Conservation (phyloP, 2,888 invertebrate species). For the Drosophila borborema region DNA sequence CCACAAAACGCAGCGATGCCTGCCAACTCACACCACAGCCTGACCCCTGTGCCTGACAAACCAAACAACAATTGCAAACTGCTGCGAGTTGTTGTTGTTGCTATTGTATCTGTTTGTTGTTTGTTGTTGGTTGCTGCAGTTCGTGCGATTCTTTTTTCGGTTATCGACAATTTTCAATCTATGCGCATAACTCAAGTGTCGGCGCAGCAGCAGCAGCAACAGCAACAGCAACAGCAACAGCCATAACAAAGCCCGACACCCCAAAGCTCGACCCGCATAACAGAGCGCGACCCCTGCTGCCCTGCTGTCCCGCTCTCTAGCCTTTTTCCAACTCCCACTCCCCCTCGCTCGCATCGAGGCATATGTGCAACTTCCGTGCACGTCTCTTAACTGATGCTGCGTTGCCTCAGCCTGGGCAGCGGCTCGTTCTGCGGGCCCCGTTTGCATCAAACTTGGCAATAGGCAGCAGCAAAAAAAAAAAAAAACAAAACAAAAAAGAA, state of each 20-base stretch:
- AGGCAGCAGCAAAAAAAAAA: slow-evolving; percentile 47
- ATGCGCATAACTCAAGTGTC: slow-evolving; percentile 77
- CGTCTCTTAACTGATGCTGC: slow-evolving; percentile 80
- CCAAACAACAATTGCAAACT: slow-evolving; percentile 60
- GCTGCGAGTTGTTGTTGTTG: slow-evolving; percentile 39
- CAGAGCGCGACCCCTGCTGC: slow-evolving; percentile 36
- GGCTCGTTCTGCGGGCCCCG: slow-evolving; percentile 55
- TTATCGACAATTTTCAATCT: slow-evolving; percentile 82
- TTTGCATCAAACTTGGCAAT: slow-evolving; percentile 79
- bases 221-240: slow-evolving; percentile 43
- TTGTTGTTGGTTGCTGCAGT: slow-evolving; percentile 57
- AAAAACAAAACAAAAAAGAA: background rate
- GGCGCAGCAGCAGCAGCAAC: slow-evolving; percentile 61
- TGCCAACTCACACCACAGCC: slow-evolving; percentile 7
- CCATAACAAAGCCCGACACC: slow-evolving; percentile 48
- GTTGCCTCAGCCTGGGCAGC: slow-evolving; percentile 31
- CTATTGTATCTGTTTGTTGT: slow-evolving; percentile 25
- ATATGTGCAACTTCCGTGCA: slow-evolving; percentile 80
- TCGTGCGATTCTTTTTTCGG: slow-evolving; percentile 77
- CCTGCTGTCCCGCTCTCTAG: background rate
- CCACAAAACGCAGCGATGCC: slow-evolving; percentile 42
- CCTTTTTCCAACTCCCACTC: background rate
- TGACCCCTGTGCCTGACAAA: slow-evolving; percentile 19
- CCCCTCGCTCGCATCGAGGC: slow-evolving; percentile 41
- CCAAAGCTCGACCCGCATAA: slow-evolving; percentile 65